Evolutionary conservation across 2,888 invertebrate genomes (phyloP).

Genomic region (Meandrusa payeni): DNA sequence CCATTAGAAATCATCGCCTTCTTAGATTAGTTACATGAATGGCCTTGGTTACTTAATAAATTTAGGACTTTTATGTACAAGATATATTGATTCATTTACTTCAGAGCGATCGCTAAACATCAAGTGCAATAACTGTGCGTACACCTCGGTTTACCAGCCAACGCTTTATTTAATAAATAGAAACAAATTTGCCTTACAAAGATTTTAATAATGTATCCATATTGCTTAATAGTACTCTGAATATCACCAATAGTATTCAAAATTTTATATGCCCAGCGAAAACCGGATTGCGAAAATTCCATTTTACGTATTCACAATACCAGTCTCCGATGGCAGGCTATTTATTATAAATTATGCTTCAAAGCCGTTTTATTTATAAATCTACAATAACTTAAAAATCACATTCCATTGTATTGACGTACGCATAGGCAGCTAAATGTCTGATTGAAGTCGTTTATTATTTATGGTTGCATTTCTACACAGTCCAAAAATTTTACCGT

Average conservation of each 20-base stretch:
- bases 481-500: too few relatives aligned
- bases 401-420: neutral
- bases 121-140: too few relatives aligned
- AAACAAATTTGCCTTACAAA: neutral
- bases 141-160: too few relatives aligned
- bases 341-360: neutral
- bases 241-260: neutral
- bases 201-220: neutral
- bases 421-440: neutral
- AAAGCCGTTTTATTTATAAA: slow-evolving; percentile 3
- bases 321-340: neutral
- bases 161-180: too few relatives aligned
- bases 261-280: neutral
- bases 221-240: neutral
- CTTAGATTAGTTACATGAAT: too few relatives aligned
- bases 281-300: slow-evolving; percentile 7
- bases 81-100: too few relatives aligned
- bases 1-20: too few relatives aligned
- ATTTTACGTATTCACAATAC: slow-evolving; percentile 1
- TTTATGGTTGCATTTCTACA: too few relatives aligned
- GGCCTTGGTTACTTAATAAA: too few relatives aligned
- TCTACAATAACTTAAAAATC: neutral
- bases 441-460: too few relatives aligned
- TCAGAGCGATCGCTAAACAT: too few relatives aligned
- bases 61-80: too few relatives aligned